Conservation (phyloP, 2,888 invertebrate species). For the Himalopsyche tibetana region DNA sequence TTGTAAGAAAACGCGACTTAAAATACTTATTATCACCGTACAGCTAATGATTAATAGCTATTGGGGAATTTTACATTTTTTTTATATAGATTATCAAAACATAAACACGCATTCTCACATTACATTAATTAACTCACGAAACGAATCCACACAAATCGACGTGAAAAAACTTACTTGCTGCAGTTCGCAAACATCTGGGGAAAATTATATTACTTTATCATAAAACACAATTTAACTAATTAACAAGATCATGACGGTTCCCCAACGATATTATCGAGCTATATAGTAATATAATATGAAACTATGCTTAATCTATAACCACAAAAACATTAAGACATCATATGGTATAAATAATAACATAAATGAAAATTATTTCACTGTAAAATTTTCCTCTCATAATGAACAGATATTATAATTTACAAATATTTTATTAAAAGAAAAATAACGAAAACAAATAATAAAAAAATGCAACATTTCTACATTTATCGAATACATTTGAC, state of each 20-base stretch:
- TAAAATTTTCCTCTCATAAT: constrained; percentile 58
- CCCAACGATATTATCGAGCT: constrained; percentile 50
- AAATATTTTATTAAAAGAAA: constrained; percentile 61
- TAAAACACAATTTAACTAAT: constrained; percentile 64
- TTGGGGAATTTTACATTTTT: constrained; percentile 47
- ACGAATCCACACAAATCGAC: constrained; percentile 46
- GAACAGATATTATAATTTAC: constrained; percentile 62
- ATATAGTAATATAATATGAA: constrained; percentile 48
- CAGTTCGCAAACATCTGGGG: neutral
- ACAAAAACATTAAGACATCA: constrained; percentile 61
- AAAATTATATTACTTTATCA: constrained; percentile 43
- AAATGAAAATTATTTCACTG: constrained; percentile 61
- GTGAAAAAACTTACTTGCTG: constrained; percentile 37
- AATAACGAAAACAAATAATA: constrained; percentile 62
- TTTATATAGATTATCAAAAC: constrained; percentile 28
- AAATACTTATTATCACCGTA: constrained; percentile 65
- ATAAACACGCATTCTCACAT: constrained; percentile 22
- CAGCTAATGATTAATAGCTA: constrained; percentile 60
- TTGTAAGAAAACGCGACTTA: constrained; percentile 44
- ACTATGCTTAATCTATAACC: constrained; percentile 57
- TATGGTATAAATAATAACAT: constrained; percentile 60
- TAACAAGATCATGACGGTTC: constrained; percentile 57
- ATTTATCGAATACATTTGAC: constrained; percentile 64
- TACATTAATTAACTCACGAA: constrained; percentile 33
- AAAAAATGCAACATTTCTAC: constrained; percentile 59